Conservation (phyloP, 2,888 invertebrate genomes). For the Disparrhopalites patrizii region DNA sequence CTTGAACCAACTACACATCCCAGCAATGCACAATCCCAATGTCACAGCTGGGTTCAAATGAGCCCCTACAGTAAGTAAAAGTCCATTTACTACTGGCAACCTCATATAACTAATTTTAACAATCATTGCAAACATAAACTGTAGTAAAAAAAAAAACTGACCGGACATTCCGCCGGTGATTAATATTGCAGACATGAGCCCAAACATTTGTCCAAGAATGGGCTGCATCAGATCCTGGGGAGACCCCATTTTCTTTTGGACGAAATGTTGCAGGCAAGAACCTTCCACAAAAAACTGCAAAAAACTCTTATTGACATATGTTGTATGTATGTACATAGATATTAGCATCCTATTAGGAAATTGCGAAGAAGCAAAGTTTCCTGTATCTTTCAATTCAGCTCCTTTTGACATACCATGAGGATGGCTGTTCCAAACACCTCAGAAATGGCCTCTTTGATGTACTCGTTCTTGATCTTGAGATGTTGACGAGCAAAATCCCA, state of each 20-base stretch:
- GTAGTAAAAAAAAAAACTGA: constrained; percentile 10
- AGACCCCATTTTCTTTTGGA: constrained; percentile 37
- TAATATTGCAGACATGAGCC: constrained; percentile 35
- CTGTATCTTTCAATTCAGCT: too few relatives aligned
- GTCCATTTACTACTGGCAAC: too few relatives aligned
- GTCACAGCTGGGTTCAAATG: constrained; percentile 43
- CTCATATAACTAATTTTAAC: too few relatives aligned
- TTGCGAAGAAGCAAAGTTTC: too few relatives aligned
- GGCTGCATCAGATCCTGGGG: not conserved
- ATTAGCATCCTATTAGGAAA: too few relatives aligned
- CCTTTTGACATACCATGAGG: constrained; percentile 31
- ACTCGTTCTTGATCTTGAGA: constrained; percentile 27
- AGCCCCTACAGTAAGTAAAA: too few relatives aligned
- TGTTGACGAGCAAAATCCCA: constrained; percentile 28
- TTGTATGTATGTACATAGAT: too few relatives aligned
- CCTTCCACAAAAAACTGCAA: too few relatives aligned
- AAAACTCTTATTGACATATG: too few relatives aligned
- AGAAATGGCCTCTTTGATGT: constrained; percentile 32
- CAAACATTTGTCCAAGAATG: constrained; percentile 36
- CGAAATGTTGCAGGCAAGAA: constrained; percentile 35
- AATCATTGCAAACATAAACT: too few relatives aligned
- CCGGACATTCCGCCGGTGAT: constrained; percentile 40
- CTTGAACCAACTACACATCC: constrained; percentile 40
- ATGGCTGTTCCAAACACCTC: constrained; percentile 42
- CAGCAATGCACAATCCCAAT: constrained; percentile 35